These are phyloP conservation scores for Pachliopta kotzebuea DNA, from an alignment of 2,888 invertebrate genomes.

Conservation along the genomic window DNA sequence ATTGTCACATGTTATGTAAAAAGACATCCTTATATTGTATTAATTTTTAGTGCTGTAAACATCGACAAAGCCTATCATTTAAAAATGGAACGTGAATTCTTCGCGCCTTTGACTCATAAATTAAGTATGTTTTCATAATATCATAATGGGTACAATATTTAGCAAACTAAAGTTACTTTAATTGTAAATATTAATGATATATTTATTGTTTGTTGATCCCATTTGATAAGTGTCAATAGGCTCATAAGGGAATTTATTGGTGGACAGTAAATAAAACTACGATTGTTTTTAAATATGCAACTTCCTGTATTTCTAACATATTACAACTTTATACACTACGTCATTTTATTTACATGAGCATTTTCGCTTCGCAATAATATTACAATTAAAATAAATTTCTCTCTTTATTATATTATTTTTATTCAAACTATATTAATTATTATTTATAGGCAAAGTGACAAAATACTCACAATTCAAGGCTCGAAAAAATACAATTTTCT, in stretches of 20 bases:
- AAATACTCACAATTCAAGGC: constrained; percentile 51
- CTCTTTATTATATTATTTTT: constrained; percentile 70
- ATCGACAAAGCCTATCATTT: too few species aligned
- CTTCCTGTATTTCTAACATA: constrained; percentile 73
- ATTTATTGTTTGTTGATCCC: not conserved
- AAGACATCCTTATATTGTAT: too few species aligned
- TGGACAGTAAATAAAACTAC: constrained; percentile 19
- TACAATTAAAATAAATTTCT: constrained; percentile 77
- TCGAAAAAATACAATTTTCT: constrained; percentile 41
- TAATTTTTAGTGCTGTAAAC: too few species aligned
- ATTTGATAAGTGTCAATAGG: not conserved
- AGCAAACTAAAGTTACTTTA: too few species aligned
- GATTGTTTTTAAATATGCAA: constrained; percentile 40
- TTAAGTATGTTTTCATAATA: too few species aligned
- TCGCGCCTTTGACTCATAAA: too few species aligned
- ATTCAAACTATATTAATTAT: constrained; percentile 56
- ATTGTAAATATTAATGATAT: too few species aligned
- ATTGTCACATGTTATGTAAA: too few species aligned
- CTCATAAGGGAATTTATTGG: not conserved
- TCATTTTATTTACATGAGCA: constrained; percentile 78
- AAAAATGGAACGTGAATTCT: too few species aligned
- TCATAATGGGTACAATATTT: too few species aligned
- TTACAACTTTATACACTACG: constrained; percentile 76
- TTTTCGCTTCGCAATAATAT: constrained; percentile 75
- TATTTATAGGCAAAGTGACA: constrained; percentile 68